Evolutionary conservation across 2,797 vertebrate genomes (phyloP).

Genomic region (Typhlichthys subterraneus): DNA sequence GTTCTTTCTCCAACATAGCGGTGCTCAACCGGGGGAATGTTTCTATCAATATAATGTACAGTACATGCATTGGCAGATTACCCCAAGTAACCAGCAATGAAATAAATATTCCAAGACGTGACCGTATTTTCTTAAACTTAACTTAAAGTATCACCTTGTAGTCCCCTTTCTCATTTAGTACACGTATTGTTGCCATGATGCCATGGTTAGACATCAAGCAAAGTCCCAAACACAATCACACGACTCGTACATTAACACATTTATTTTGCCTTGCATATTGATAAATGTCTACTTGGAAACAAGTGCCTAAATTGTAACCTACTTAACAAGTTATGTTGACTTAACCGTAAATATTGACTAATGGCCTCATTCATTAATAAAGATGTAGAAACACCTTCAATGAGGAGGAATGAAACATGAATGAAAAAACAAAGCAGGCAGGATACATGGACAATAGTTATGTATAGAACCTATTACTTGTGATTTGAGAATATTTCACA

Average conservation of each 20-base stretch:
- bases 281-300: constrained; percentile 57
- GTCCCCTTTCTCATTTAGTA: too few species aligned
- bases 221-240: constrained; percentile 7
- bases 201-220: too few species aligned
- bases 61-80: too few species aligned
- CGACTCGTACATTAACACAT: constrained; percentile 59
- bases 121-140: too few species aligned
- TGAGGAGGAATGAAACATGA: constrained; percentile 26
- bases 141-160: too few species aligned
- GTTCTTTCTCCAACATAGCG: too few species aligned
- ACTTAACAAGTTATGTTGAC: constrained; percentile 34
- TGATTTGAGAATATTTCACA: constrained; percentile 24
- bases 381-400: constrained; percentile 35
- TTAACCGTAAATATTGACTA: constrained; percentile 52
- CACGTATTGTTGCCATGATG: too few species aligned
- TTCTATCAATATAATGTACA: too few species aligned
- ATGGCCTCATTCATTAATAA: constrained; percentile 40
- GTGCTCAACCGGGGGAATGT: too few species aligned
- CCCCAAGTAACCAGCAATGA: too few species aligned
- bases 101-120: too few species aligned
- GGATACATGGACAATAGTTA: constrained; percentile 21
- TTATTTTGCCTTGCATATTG: constrained; percentile 71
- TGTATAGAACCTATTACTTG: constrained; percentile 5
- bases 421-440: constrained; percentile 31
- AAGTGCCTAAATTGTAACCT: constrained; percentile 49